These are phyloP conservation scores for Callaeas wilsoni DNA, from an alignment of 2,113 vertebrate species.

Conservation along the genomic window DNA sequence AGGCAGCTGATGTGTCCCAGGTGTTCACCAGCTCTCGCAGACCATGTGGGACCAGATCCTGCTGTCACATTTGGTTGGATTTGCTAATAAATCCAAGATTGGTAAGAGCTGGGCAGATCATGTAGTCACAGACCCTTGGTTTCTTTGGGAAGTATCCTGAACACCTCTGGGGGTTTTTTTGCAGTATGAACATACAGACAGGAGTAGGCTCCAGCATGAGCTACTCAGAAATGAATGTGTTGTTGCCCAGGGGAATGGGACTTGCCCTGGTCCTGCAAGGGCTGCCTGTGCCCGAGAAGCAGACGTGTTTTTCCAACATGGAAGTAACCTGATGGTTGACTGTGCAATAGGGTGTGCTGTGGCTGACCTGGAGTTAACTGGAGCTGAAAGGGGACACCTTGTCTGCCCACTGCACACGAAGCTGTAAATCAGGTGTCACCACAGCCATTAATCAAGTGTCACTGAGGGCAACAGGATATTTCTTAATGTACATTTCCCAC, in stretches of 20 bases:
- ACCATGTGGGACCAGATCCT: background rate
- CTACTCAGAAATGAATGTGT: background rate
- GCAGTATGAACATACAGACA: background rate
- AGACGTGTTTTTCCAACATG: background rate
- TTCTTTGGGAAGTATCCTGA: background rate
- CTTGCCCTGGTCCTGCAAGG: background rate
- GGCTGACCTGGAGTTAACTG: background rate
- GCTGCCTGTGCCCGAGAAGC: background rate
- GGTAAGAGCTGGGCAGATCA: background rate
- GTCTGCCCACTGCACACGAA: background rate
- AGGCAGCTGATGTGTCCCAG: background rate
- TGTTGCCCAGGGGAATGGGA: background rate
- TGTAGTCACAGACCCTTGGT: background rate
- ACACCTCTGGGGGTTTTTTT: background rate
- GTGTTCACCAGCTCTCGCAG: background rate
- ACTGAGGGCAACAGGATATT: background rate
- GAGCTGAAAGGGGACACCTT: background rate
- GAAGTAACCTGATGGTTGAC: accelerated
- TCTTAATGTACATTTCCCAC: background rate
- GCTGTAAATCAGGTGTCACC: background rate
- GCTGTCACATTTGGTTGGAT: background rate
- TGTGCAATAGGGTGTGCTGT: background rate
- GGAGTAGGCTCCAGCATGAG: background rate
- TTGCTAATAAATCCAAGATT: background rate
- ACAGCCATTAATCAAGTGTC: background rate